A percentile compares a stretch with the other conserved stretches of the same genome.
These are phyloP conservation scores for Zaprionus obscuricornis DNA, from an alignment of 2,888 invertebrate genomes.

Conservation along the genomic window DNA sequence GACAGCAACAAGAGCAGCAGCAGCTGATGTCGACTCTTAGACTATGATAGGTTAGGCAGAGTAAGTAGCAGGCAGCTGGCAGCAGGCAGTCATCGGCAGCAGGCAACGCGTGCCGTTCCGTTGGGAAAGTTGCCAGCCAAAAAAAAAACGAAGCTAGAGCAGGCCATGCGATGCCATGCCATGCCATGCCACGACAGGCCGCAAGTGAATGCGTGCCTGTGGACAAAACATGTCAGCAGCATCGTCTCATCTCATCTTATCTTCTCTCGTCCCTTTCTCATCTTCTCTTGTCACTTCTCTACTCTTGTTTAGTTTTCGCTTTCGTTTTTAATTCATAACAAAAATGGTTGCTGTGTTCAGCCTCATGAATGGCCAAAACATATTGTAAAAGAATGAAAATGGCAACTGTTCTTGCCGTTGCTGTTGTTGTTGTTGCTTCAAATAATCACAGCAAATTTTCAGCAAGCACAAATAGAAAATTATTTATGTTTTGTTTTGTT, in stretches of 20 bases:
- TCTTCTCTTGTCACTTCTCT: not conserved
- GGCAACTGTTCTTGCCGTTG: no score
- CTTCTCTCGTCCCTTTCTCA: not conserved
- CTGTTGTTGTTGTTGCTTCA: no score
- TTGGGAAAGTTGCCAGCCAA: conserved; percentile 73
- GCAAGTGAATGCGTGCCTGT: conserved; percentile 76
- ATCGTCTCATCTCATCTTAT: conserved; percentile 42
- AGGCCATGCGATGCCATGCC: conserved; percentile 11
- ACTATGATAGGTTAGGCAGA: conserved; percentile 23
- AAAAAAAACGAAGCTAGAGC: not conserved
- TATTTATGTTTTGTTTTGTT: no score
- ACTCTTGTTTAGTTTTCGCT: conserved; percentile 40
- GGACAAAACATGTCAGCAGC: conserved; percentile 78
- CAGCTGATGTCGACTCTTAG: not conserved
- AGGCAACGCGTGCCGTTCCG: conserved; percentile 76
- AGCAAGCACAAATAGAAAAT: no score
- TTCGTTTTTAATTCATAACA: conserved; percentile 71
- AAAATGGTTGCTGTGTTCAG: conserved; percentile 56
- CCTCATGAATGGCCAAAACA: conserved; percentile 61
- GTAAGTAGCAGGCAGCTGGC: not conserved
- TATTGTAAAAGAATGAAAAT: conserved; percentile 12
- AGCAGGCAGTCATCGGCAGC: conserved; percentile 20
- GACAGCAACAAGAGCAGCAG: conserved; percentile 22
- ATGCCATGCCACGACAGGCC: conserved; percentile 28
- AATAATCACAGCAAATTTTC: no score